Base-by-base conservation (phyloP, 2,888 invertebrate genomes). In the Pyrrhia umbra region DNA sequence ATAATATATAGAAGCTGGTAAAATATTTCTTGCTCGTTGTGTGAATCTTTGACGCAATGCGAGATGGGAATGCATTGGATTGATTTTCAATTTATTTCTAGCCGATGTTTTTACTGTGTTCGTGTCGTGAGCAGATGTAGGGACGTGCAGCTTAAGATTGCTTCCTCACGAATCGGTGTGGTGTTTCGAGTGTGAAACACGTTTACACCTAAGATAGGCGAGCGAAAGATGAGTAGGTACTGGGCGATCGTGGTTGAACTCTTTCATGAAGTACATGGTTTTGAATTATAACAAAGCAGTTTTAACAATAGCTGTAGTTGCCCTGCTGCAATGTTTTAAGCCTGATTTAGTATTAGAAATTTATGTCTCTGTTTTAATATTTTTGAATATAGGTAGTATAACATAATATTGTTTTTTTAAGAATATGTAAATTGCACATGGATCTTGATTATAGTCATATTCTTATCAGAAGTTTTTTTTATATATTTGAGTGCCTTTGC, bases 71-170 rank as follows among this genome's bases (percentile, higher is more conserved):
- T 62, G 66, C 58, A 77, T 66, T 57, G 66, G 50, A 68, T 64
- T 78, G 80, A 78, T 81, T 85, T 82, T 82, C 71, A 85, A 85
- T 85, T 81, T 79, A 75, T 71, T 74, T 68, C 60, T 73, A 59
- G 67, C 46, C 60, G 46, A 46, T 66, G 69, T 75, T 77, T 75
- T 74, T 77, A 45, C 52, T 43, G 42, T 18, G 40, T 49, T 57
- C 49, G 30, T 37, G 68, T 65, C 67, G 77, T 73, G 71, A 68
- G 52, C 27, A 63, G 50, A 56, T 61, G 60, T 43, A 54, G 59
- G 66, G 72, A 75, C 82, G 79, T 83, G 85, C 77, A 70, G 50
- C 23, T 15, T 18, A 4, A 45, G 68, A 80, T 80, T 74, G 66
- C 64, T 80, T 77, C 68, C 71, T 70, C 74, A 80, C 78, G 80